Conservation (phyloP, 2,113 vertebrate genomes). For the Anser brachyrhynchus region DNA sequence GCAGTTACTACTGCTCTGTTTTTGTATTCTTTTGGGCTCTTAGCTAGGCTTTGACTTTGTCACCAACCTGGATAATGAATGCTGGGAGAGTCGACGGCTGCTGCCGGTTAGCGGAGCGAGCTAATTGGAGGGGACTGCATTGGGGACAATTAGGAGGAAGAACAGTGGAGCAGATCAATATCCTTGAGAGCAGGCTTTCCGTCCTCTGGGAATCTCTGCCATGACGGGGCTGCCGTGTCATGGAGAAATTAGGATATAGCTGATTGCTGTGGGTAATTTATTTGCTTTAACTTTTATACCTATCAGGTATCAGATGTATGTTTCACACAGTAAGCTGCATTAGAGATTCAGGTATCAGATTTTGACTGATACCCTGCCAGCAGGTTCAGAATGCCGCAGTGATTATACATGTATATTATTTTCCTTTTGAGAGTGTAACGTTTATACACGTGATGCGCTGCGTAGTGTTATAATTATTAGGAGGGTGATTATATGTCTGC, state of each 20-base stretch:
- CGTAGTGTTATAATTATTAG: neutral
- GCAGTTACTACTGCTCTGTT: neutral
- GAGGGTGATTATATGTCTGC: neutral
- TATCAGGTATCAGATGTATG: neutral
- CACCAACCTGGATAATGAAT: conserved; percentile 78
- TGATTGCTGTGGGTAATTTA: conserved; percentile 39
- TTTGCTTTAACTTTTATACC: conserved; percentile 10
- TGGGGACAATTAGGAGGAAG: conserved; percentile 81
- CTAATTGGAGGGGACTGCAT: conserved; percentile 74
- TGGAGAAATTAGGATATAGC: conserved; percentile 34
- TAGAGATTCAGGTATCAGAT: neutral
- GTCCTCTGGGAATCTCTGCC: conserved; percentile 55
- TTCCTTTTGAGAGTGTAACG: neutral
- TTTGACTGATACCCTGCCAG: neutral
- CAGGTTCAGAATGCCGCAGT: neutral
- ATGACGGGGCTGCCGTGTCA: conserved; percentile 53
- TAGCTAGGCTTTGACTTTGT: conserved; percentile 70
- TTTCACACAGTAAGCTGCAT: neutral
- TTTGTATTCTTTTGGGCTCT: neutral
- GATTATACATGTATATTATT: neutral
- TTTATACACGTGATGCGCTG: neutral
- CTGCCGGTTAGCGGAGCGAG: conserved; percentile 69
- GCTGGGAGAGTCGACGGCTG: conserved; percentile 69
- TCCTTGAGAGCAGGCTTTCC: conserved; percentile 34
- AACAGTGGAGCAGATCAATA: conserved; percentile 75